These are phyloP conservation scores for Holcopasites calliopsidis DNA, from an alignment of 1,140 invertebrate genomes.

Conservation along the genomic window DNA sequence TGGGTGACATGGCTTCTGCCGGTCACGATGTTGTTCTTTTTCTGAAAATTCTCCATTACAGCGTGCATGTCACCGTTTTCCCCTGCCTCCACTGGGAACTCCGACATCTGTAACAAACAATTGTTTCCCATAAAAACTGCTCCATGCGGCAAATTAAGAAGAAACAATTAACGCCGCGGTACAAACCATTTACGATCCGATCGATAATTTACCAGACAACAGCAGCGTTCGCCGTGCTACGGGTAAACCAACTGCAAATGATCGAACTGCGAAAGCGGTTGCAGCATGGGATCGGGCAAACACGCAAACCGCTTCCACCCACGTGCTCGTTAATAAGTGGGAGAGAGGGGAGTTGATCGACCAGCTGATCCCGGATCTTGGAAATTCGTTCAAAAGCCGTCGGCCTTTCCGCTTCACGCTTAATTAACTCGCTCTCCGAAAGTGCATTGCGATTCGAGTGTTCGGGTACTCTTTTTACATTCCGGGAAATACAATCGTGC, in stretches of 20 bases:
- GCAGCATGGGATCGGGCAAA: constrained; percentile 12
- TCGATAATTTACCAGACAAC: no score
- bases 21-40: constrained; percentile 73
- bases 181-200: no score
- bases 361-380: constrained; percentile 53
- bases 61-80: constrained; percentile 76
- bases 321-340: constrained; percentile 39
- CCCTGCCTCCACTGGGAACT: constrained; percentile 73
- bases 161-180: no score
- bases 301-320: constrained; percentile 15
- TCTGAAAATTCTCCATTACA: constrained; percentile 77
- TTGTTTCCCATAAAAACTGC: not conserved
- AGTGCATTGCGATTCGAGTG: not conserved
- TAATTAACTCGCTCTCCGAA: constrained; percentile 2
- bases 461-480: no score
- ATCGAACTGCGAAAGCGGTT: not conserved
- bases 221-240: no score
- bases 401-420: constrained; percentile 4
- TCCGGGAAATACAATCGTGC: not conserved
- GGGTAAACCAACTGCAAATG: no score
- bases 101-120: constrained; percentile 71
- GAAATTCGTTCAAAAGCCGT: constrained; percentile 30
- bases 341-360: not conserved
- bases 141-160: no score
- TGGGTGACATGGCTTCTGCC: constrained; percentile 68